Conservation (phyloP, 1,140 invertebrate species). For the Pygmarrhopalites habei region DNA sequence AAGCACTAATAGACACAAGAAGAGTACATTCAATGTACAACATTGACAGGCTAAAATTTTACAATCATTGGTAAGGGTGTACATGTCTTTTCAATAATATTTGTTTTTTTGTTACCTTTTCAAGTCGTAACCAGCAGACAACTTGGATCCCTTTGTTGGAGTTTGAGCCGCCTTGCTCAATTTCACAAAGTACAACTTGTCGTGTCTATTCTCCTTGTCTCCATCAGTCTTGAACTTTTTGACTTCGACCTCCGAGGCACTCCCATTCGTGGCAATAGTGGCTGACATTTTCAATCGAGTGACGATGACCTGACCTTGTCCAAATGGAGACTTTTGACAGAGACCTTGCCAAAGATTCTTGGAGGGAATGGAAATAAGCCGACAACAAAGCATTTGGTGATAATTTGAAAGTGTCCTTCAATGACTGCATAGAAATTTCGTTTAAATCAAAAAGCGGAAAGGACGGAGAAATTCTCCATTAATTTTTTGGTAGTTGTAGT, state of each 20-base stretch:
- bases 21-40: background rate
- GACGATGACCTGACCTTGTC: no score
- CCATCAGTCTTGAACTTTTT: slow-evolving; percentile 15
- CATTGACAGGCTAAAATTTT: background rate
- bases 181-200: slow-evolving; percentile 62
- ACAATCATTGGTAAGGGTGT: background rate
- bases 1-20: slow-evolving; percentile 59
- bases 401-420: no score
- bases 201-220: slow-evolving; percentile 6
- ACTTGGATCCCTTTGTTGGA: slow-evolving; percentile 72
- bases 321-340: no score
- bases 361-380: no score
- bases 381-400: no score
- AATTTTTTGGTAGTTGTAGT: no score
- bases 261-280: background rate
- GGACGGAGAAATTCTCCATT: no score
- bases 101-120: slow-evolving; percentile 55
- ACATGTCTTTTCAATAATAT: background rate
- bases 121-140: slow-evolving; percentile 86
- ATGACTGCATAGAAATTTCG: no score
- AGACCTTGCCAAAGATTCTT: no score
- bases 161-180: slow-evolving; percentile 66
- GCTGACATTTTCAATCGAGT: no score
- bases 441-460: no score
- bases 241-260: background rate